Percentiles rank a stretch among this genome's conserved stretches.
These are phyloP conservation scores for Myotis vivesi DNA, from an alignment of 2,797 vertebrate genomes.

Conservation along the genomic window DNA sequence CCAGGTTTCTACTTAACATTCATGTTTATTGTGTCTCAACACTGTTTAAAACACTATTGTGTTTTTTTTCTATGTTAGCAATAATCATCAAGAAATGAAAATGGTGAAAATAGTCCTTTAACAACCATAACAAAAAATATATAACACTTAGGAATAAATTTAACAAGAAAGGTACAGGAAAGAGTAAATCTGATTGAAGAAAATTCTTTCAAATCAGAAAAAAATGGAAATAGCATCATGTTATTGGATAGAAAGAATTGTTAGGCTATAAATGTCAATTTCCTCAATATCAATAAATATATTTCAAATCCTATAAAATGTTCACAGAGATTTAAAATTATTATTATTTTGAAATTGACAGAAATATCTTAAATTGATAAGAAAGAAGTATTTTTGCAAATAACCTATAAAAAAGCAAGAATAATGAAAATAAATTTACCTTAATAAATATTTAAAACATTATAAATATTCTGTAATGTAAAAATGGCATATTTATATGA, in stretches of 20 bases:
- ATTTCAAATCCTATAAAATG: not conserved
- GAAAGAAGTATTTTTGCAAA: not conserved
- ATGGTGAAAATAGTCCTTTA: constrained; percentile 7
- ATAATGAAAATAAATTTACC: not conserved
- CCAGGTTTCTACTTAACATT: not conserved
- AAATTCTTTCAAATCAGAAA: not conserved
- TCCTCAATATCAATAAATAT: not conserved
- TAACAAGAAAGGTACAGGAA: not conserved
- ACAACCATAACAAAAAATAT: not conserved
- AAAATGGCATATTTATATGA: not conserved
- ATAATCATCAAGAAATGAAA: not conserved
- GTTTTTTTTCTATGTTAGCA: not conserved
- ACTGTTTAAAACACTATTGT: not conserved
- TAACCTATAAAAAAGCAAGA: not conserved
- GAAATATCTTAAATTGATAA: not conserved
- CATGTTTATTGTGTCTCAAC: not conserved
- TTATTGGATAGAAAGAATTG: constrained; percentile 3
- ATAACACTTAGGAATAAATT: not conserved
- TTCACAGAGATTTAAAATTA: not conserved
- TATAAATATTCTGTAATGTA: not conserved
- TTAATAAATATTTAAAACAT: not conserved
- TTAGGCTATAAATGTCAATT: not conserved
- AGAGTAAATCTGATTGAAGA: not conserved
- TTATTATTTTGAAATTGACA: not conserved
- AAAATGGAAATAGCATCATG: not conserved